Conservation (phyloP, 2,888 invertebrate species). For the Chironomus riparius region DNA sequence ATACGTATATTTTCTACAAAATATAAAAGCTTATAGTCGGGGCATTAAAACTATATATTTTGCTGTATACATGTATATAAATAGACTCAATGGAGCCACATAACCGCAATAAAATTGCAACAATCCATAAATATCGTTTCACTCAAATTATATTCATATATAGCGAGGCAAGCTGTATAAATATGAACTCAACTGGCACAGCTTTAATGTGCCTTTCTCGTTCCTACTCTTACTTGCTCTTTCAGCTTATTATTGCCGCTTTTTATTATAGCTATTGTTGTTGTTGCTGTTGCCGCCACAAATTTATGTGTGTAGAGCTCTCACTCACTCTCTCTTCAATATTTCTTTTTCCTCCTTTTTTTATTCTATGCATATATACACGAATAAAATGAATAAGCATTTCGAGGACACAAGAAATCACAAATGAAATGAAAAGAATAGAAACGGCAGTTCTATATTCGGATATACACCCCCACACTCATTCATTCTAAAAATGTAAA, state of each 20-base stretch:
- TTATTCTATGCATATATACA: background rate
- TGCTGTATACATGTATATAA: background rate
- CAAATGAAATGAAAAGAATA: background rate
- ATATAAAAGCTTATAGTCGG: background rate
- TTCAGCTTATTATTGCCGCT: background rate
- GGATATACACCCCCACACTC: background rate
- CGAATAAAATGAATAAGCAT: background rate
- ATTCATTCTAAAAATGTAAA: background rate
- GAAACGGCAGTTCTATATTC: background rate
- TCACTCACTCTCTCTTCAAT: no score
- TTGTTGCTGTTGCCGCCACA: background rate
- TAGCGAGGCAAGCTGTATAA: background rate
- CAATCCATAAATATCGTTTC: conserved; percentile 26
- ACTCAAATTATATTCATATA: conserved; percentile 12
- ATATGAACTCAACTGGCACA: background rate
- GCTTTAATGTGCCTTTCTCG: background rate
- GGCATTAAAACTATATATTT: no score
- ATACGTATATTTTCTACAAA: background rate
- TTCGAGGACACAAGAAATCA: background rate
- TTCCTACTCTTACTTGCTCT: background rate
- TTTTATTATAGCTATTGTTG: background rate
- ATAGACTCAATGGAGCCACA: conserved; percentile 26
- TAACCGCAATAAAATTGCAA: conserved; percentile 26
- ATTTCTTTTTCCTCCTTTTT: no score
- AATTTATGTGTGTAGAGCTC: background rate